phyloP scores from a whole-genome alignment of 2,797 vertebrate genomes.

The Poecilia wingei region DNA sequence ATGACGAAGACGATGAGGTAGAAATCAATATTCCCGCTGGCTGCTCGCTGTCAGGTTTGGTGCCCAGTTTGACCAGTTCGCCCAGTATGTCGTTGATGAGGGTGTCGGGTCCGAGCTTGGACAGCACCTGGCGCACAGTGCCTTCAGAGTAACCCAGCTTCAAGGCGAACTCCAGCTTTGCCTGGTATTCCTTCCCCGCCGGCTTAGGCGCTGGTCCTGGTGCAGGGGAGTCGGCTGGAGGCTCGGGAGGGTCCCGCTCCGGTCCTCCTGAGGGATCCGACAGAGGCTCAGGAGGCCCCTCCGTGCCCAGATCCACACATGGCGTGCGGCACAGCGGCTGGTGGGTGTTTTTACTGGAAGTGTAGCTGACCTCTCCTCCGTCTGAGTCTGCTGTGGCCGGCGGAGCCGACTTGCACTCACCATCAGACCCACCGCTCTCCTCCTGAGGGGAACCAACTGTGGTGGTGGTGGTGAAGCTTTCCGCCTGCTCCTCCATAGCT shows the following conservation, averaged over 20 bases:
- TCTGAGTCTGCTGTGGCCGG: constrained; percentile 42
- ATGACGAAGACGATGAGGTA: constrained; percentile 74
- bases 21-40: constrained; percentile 45
- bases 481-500: constrained; percentile 87
- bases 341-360: constrained; percentile 64
- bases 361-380: constrained; percentile 28
- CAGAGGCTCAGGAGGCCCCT: constrained; percentile 82
- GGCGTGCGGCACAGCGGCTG: constrained; percentile 76
- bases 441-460: constrained; percentile 81
- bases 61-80: constrained; percentile 96
- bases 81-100: constrained; percentile 97
- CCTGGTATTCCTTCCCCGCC: constrained; percentile 86
- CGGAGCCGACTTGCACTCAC: constrained; percentile 76
- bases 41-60: constrained; percentile 89
- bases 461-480: constrained; percentile 77
- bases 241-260: background rate
- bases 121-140: constrained; percentile 91
- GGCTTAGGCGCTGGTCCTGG: background rate
- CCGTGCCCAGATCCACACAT: constrained; percentile 84
- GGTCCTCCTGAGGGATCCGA: constrained; percentile 55
- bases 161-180: constrained; percentile 96
- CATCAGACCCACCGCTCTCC: constrained; percentile 83
- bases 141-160: constrained; percentile 97
- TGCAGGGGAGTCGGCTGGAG: constrained; percentile 35
- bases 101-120: constrained; percentile 93